Conservation (phyloP, 2,797 vertebrate genomes). For the Bradypus variegatus region DNA sequence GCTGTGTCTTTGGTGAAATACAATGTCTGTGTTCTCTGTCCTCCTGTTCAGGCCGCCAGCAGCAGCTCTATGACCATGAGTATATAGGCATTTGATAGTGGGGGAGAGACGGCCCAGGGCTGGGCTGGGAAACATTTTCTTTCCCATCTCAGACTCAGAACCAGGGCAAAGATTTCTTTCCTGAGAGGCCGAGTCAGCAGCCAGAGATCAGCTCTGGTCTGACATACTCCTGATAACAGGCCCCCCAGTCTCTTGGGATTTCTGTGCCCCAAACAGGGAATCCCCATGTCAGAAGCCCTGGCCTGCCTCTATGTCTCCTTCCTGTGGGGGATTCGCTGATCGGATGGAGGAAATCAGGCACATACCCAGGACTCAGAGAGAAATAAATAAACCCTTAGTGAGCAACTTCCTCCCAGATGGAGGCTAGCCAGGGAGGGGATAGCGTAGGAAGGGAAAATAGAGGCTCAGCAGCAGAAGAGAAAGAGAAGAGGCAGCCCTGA, state of each 20-base stretch:
- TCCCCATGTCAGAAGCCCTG: neutral
- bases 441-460: neutral
- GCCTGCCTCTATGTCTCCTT: neutral
- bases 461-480: neutral
- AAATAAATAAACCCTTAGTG: neutral
- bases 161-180: neutral
- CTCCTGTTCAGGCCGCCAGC: neutral
- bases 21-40: neutral
- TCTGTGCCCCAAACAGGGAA: neutral
- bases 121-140: neutral
- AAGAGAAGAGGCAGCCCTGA: neutral
- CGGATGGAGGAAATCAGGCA: neutral
- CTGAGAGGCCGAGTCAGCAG: neutral
- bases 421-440: no score
- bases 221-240: neutral
- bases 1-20: conserved; percentile 34
- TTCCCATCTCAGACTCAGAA: neutral
- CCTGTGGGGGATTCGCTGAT: neutral
- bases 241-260: fast-evolving
- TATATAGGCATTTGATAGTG: neutral
- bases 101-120: neutral
- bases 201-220: neutral
- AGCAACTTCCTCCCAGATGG: neutral
- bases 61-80: neutral
- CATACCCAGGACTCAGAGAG: neutral